phyloP scores from a whole-genome alignment of 2,888 invertebrate genomes.

The Helicoverpa assulta region DNA sequence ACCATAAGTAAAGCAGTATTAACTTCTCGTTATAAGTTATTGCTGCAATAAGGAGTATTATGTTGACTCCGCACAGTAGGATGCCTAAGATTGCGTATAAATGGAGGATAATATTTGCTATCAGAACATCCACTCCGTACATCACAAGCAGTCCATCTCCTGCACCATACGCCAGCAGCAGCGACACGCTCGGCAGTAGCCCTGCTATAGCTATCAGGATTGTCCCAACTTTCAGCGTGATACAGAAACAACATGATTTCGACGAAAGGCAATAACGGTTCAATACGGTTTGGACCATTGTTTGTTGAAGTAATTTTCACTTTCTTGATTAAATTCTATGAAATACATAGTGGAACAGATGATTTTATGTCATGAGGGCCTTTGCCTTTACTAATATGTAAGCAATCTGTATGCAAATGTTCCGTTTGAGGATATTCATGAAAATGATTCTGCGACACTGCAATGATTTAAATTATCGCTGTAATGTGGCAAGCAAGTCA shows the following conservation, averaged over 20 bases:
- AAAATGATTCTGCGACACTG: too few relatives aligned
- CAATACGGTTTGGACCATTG: conserved; percentile 58
- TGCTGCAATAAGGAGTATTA: conserved; percentile 70
- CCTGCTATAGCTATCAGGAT: conserved; percentile 71
- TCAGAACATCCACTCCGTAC: conserved; percentile 47
- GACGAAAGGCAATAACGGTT: conserved; percentile 64
- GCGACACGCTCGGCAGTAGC: conserved; percentile 64
- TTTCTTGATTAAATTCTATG: conserved; percentile 1
- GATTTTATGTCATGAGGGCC: too few relatives aligned
- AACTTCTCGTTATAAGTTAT: conserved; percentile 72
- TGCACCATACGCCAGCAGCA: conserved; percentile 61
- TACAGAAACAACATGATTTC: conserved; percentile 68
- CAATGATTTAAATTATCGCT: too few relatives aligned
- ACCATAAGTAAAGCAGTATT: conserved; percentile 75
- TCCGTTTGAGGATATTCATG: background rate
- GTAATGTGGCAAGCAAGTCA: background rate
- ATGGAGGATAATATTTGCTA: conserved; percentile 62
- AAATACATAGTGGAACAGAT: background rate
- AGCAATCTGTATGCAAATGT: background rate
- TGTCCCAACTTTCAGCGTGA: conserved; percentile 71
- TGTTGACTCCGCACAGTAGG: conserved; percentile 65
- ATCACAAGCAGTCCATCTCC: conserved; percentile 58
- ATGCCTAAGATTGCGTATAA: conserved; percentile 70
- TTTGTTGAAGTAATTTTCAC: background rate
- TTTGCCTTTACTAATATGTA: too few relatives aligned